Base-by-base conservation (phyloP, 2,797 vertebrate species). In the Tinamus major region DNA sequence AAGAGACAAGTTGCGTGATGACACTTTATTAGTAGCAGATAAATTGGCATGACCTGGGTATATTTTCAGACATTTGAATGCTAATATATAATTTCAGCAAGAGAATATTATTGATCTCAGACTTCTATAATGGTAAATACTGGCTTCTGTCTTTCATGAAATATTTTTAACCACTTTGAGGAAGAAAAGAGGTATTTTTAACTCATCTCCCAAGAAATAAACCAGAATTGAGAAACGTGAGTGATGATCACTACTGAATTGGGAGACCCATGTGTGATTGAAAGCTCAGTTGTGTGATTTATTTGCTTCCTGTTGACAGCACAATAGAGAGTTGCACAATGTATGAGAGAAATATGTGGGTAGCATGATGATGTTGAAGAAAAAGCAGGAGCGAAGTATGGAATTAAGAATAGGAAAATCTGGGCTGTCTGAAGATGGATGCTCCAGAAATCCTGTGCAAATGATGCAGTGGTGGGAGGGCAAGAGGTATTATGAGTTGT, bases 281-380 rank as follows among this genome's bases (percentile, higher is more conserved):
- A 78, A 90, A 88, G 62, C 72, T 91, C 67, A 62, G 17, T 55
- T 81, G 75, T 85, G 44, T 65, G 80, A 90, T 81, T 80, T 81
- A 90, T 91, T 63, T 90, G 53, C 76, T 94, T 96, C 92, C 94
- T 90, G 80, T 65, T 96, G 90, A 95, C 0, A 2, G 67, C 56
- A 15, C 74, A 85, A 67, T 48, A 91, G 42, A 23, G 75, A 94
- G 56, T 80, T 96, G 72, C 85, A 93, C 78, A 95, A 94, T 24
- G 67, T 39, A 78, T 55, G 48, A 71, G 63, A 70, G 29, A 90
- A 92, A 84, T 71, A 31, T 80, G 78, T 92, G 81, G 81, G 62
- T 61, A 91, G 65, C 4, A 5, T 53, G 46, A 91, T 2, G 51
- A 64, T 61, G 75, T 79, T 41, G 53, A 23, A 91, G 67, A 89